Evolutionary conservation across 2,797 vertebrate species (phyloP).

Genomic region (Gadopsis bispinosus): DNA sequence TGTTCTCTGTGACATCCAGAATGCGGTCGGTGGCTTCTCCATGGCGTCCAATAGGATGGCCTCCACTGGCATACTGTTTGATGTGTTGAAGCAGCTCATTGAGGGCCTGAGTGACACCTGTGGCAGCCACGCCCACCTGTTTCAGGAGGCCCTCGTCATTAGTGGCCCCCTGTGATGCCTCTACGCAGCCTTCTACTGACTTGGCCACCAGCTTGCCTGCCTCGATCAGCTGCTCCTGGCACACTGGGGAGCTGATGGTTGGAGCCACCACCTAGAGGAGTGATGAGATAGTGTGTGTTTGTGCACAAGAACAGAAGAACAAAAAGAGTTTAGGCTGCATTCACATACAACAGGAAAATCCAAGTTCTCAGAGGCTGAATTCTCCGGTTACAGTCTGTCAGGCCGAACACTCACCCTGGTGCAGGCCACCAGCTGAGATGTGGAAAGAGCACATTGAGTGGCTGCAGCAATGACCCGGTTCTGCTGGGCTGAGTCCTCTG

Average conservation of each 20-base stretch:
- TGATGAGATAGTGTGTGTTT: background rate
- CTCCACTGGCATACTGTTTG: constrained; percentile 92
- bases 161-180: constrained; percentile 93
- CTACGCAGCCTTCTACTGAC: constrained; percentile 95
- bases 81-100: constrained; percentile 97
- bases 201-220: constrained; percentile 96
- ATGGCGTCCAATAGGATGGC: constrained; percentile 93
- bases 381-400: background rate
- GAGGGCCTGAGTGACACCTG: constrained; percentile 94
- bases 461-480: constrained; percentile 96
- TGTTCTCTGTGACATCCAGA: constrained; percentile 97
- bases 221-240: constrained; percentile 97
- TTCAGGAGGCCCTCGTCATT: constrained; percentile 92
- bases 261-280: constrained; percentile 93
- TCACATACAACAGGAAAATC: background rate
- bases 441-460: constrained; percentile 96
- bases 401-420: constrained; percentile 88
- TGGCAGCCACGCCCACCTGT: constrained; percentile 93
- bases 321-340: background rate
- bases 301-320: background rate
- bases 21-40: constrained; percentile 98
- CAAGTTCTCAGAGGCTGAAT: background rate
- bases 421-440: constrained; percentile 97
- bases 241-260: constrained; percentile 97
- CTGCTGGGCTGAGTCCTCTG: constrained; percentile 91